Conservation (phyloP, 1,140 invertebrate species). For the Condylostylus longicornis region DNA sequence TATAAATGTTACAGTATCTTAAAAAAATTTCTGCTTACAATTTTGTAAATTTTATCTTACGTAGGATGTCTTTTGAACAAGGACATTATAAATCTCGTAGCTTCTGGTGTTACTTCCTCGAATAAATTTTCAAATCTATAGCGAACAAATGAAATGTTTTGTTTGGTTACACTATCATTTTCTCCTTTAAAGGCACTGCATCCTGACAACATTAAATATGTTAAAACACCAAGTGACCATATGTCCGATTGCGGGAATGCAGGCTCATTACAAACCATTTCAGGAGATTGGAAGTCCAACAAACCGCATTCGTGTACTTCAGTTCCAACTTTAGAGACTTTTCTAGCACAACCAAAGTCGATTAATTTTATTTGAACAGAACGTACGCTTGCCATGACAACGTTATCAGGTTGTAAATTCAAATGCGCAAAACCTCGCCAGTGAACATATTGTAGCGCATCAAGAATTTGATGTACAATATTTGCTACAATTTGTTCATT, state of each 20-base stretch:
- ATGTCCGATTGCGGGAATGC: slow-evolving; percentile 84
- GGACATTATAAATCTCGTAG: slow-evolving; percentile 84
- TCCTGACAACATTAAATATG: slow-evolving; percentile 89
- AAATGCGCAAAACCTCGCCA: slow-evolving; percentile 84
- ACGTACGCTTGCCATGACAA: slow-evolving; percentile 82
- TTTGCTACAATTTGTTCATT: slow-evolving; percentile 77
- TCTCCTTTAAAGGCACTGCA: slow-evolving; percentile 78
- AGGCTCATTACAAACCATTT: slow-evolving; percentile 73
- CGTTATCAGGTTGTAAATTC: slow-evolving; percentile 89
- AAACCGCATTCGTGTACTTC: slow-evolving; percentile 45
- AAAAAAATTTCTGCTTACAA: slow-evolving; percentile 1
- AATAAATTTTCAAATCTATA: slow-evolving; percentile 90
- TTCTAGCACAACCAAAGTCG: slow-evolving; percentile 75
- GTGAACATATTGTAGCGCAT: slow-evolving; percentile 82
- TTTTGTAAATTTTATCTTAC: slow-evolving; percentile 37
- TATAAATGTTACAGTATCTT: background rate
- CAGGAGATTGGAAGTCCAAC: slow-evolving; percentile 58
- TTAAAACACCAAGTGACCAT: slow-evolving; percentile 86
- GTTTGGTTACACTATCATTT: slow-evolving; percentile 67
- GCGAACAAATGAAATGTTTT: slow-evolving; percentile 84
- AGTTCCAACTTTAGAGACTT: slow-evolving; percentile 62
- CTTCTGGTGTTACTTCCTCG: slow-evolving; percentile 88
- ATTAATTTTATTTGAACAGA: slow-evolving; percentile 80
- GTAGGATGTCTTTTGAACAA: slow-evolving; percentile 85
- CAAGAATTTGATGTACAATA: slow-evolving; percentile 68